Evolutionary conservation across 2,113 vertebrate species (phyloP).

Genomic region (Atrichornis clamosus): DNA sequence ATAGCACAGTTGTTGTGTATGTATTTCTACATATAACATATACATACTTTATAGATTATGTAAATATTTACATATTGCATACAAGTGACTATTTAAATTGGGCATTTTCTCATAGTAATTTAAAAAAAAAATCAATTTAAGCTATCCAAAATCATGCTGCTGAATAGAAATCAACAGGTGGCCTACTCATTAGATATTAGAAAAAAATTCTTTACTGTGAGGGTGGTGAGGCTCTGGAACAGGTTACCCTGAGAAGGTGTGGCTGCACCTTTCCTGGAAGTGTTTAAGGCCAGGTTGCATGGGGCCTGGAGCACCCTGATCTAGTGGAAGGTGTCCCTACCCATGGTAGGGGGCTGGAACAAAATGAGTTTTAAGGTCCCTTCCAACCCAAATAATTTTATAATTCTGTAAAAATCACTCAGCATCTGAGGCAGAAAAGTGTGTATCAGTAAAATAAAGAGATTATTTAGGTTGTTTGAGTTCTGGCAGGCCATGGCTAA

Average conservation of each 20-base stretch:
- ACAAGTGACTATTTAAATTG: neutral
- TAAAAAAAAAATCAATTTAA: no score
- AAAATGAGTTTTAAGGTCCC: neutral
- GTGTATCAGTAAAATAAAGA: neutral
- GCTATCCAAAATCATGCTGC: neutral
- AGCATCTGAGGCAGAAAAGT: neutral
- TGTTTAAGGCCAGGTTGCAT: neutral
- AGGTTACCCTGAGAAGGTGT: neutral
- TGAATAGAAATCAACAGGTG: neutral
- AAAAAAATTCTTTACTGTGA: neutral
- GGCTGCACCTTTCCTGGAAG: neutral
- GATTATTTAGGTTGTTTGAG: neutral
- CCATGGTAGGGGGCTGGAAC: neutral
- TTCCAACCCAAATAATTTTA: neutral
- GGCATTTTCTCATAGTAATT: neutral
- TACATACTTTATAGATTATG: neutral
- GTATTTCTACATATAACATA: neutral
- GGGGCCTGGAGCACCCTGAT: neutral
- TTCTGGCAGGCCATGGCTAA: neutral
- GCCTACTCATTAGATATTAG: neutral
- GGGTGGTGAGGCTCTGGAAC: neutral
- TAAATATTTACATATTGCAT: neutral
- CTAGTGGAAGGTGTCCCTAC: neutral
- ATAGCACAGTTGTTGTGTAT: neutral
- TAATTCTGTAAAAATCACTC: neutral